Percentiles rank a stretch among this genome's conserved stretches.
These are phyloP conservation scores for Eupithecia exiguata DNA, from an alignment of 2,888 invertebrate species.

Conservation along the genomic window DNA sequence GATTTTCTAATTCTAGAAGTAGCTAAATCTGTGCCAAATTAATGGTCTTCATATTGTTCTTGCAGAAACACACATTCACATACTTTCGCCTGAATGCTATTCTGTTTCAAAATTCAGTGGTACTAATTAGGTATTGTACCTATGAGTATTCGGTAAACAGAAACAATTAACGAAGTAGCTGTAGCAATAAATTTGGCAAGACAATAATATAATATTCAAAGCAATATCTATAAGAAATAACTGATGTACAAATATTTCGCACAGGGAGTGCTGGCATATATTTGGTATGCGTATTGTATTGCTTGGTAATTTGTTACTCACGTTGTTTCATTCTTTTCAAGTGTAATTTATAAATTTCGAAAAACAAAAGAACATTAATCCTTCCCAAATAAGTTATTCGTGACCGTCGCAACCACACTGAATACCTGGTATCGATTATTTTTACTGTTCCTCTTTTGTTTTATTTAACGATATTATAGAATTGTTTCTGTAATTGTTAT, in stretches of 20 bases:
- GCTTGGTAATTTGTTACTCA: slow-evolving; percentile 13
- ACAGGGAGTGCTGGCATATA: slow-evolving; percentile 1
- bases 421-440: slow-evolving; percentile 10
- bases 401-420: slow-evolving; percentile 4
- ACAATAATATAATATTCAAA: slow-evolving; percentile 3
- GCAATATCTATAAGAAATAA: slow-evolving; percentile 4
- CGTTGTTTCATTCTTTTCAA: slow-evolving; percentile 4
- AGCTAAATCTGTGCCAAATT: not conserved
- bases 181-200: not conserved
- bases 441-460: slow-evolving; percentile 23
- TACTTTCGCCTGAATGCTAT: not conserved
- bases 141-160: not conserved
- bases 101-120: not conserved
- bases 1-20: not conserved
- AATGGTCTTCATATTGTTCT: not conserved
- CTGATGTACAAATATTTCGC: slow-evolving; percentile 7
- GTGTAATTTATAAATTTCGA: slow-evolving; percentile 11
- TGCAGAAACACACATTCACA: not conserved
- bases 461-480: slow-evolving; percentile 10
- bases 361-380: slow-evolving; percentile 19
- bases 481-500: slow-evolving; percentile 2
- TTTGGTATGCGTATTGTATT: slow-evolving; percentile 10
- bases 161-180: not conserved
- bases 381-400: slow-evolving; percentile 25
- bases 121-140: not conserved